Percentiles rank a stretch among this genome's conserved stretches.
Conservation (phyloP, 2,888 invertebrate genomes). For the Harpagoxenus sublaevis region DNA sequence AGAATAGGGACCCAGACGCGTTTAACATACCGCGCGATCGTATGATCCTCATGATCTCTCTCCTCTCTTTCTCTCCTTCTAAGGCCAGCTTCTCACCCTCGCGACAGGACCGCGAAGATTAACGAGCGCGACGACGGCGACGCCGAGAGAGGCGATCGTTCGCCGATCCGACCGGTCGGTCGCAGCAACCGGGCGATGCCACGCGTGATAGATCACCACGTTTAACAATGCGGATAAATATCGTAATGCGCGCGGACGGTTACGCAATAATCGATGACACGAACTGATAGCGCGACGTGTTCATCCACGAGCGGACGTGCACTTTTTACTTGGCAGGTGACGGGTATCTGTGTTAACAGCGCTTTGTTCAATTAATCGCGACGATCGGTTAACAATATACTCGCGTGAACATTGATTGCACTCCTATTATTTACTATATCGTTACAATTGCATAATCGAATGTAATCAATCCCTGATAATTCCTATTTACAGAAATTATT, state of each 20-base stretch:
- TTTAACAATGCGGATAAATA: slow-evolving; percentile 58
- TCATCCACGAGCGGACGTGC: slow-evolving; percentile 51
- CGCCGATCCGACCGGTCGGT: slow-evolving; percentile 53
- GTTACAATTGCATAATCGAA: background rate
- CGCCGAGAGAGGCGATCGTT: slow-evolving; percentile 22
- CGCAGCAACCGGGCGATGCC: slow-evolving; percentile 27
- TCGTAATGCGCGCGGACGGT: slow-evolving; percentile 51
- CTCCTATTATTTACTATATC: background rate
- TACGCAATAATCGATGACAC: slow-evolving; percentile 64
- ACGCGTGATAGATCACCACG: slow-evolving; percentile 51
- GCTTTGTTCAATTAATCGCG: slow-evolving; percentile 44
- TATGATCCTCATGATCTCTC: slow-evolving; percentile 39
- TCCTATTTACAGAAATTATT: background rate
- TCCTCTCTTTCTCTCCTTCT: background rate
- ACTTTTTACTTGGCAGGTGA: slow-evolving; percentile 44
- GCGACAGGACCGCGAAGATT: slow-evolving; percentile 63
- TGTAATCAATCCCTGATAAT: background rate
- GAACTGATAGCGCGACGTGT: slow-evolving; percentile 57
- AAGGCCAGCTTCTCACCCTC: slow-evolving; percentile 29
- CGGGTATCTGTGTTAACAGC: slow-evolving; percentile 36
- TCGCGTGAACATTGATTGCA: slow-evolving; percentile 13
- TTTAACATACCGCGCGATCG: slow-evolving; percentile 25
- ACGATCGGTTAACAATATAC: slow-evolving; percentile 25
- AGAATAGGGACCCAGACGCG: too few species aligned
- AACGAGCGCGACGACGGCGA: slow-evolving; percentile 58